Evolutionary conservation across 2,888 invertebrate species (phyloP), one percentile per base, ranked within the genome.

Genomic region (Chrysolina haemoptera): DNA sequence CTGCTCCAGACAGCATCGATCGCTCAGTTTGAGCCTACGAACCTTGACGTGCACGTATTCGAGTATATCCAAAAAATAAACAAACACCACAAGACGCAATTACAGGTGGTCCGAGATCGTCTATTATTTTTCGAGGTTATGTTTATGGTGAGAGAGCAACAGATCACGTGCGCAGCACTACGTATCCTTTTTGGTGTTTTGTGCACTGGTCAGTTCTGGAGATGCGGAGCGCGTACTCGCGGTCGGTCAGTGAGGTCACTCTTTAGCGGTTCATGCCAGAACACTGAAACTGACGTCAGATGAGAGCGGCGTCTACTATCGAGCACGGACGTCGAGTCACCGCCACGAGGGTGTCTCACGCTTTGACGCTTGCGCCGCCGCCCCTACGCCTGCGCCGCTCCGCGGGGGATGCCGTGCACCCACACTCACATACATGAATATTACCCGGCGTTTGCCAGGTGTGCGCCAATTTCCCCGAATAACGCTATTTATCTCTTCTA

Each of bases 261-360:
- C 71, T 68, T 68, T 68, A 71, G 67, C 74, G 86, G 84, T 84
- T 85, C 86, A 86, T 87, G 84, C 85, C 86, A 86, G 83, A 85
- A 73, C 68, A 53, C 68, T 71, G 83, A 79, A 79, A 82, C 85
- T 85, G 84, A 84, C 86, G 86, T 86, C 86, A 83, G 87, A 84
- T 84, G 83, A 83, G 84, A 85, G 82, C 85, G 85, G 86, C 87
- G 87, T 86, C 87, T 86, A 86, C 87, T 87, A 85, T 86, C 86
- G 87, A 85, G 84, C 83, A 84, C 85, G 85, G 86, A 85, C 86
- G 85, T 84, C 85, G 86, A 83, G 83, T 83, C 82, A 81, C 83
- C 82, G 83, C 86, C 86, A 85, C 87, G 86, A 85, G 86, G 85
- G 85, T 83, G 84, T 82, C 81, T 81, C 77, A 82, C 82, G 78